phyloP scores from a whole-genome alignment of 2,113 vertebrate species.

The Aegithalos caudatus region DNA sequence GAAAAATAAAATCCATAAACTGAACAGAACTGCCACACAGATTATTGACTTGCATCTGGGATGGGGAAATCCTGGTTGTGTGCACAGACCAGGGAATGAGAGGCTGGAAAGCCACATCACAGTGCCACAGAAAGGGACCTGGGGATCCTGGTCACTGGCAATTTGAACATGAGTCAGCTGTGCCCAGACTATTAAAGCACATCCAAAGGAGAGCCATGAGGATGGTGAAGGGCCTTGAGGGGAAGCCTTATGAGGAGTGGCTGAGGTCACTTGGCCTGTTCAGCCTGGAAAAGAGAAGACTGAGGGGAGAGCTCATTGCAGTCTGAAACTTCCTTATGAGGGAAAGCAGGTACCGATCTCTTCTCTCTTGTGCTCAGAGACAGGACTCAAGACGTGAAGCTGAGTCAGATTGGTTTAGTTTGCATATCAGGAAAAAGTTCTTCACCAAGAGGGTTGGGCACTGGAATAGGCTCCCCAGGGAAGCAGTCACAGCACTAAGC shows the following conservation, averaged over 20 bases:
- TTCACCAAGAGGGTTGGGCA: background rate
- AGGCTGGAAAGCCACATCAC: rapidly evolving
- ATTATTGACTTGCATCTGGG: background rate
- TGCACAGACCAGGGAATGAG: background rate
- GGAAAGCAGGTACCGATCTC: rapidly evolving
- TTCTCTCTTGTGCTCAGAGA: background rate
- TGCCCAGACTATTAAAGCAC: background rate
- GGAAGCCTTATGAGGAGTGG: background rate
- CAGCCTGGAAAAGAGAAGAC: background rate
- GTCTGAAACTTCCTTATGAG: background rate
- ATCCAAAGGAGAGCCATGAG: rapidly evolving
- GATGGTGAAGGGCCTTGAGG: background rate
- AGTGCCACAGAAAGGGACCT: rapidly evolving
- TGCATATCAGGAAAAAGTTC: background rate
- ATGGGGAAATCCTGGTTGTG: background rate
- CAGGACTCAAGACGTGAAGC: background rate
- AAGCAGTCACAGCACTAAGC: background rate
- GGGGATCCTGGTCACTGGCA: rapidly evolving
- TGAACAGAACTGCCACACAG: background rate
- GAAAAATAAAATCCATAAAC: background rate
- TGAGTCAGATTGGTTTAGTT: background rate
- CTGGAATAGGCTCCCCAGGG: background rate
- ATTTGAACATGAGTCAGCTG: background rate
- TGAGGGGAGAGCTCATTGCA: background rate
- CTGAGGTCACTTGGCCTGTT: background rate